Base-by-base conservation (phyloP, 2,797 vertebrate genomes). In the Propithecus perrieri region DNA sequence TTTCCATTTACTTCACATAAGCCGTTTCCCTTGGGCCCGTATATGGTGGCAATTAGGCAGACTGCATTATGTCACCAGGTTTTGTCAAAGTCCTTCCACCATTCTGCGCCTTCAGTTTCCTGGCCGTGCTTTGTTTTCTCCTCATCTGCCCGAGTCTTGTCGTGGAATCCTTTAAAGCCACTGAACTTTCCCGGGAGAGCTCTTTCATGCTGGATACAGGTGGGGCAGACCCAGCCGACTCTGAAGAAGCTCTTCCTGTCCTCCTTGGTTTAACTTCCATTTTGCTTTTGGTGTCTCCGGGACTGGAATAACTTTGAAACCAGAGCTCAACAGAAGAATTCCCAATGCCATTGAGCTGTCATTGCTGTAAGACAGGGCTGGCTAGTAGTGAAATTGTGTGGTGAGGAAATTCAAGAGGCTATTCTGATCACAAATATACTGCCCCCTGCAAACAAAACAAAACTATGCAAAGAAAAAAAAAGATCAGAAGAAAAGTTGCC, bases 1-100 rank as follows among this genome's bases (percentile, higher is more conserved):
- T 95, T 71, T 61, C 72, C 91, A 48, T 89, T 85, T 79, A 63
- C 63, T 83, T 78, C 92, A 85, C 55, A 14, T 93, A 87, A 96
- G 95, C 91, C 79, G 38, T 61, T 85, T 94, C 93, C 91, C 75
- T 26, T 0, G 15, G 90, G 92, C 57, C 35, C 28, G 1, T 38
- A 35, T 22, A 59, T 18, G 22, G 91, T 53, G 65, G 84, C 72
- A 69, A 72, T 71, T 81, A 95, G 91, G 79, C 85, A 24, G 20
- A 75, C 57, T 43, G 33, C 41, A 86, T 89, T 55, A 26, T 67
- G 92, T 96, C 95, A 71, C 46, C 33, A 5, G 94, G 85, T 72
- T 89, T 91, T 93, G 86, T 91, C 83, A 28, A 85, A 91, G 88
- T 71, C 79, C 91, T 75, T 65, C 74, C 41, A 7, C 20, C 38